Base-by-base conservation (phyloP, 2,113 vertebrate genomes). In the Saimiri boliviensis region DNA sequence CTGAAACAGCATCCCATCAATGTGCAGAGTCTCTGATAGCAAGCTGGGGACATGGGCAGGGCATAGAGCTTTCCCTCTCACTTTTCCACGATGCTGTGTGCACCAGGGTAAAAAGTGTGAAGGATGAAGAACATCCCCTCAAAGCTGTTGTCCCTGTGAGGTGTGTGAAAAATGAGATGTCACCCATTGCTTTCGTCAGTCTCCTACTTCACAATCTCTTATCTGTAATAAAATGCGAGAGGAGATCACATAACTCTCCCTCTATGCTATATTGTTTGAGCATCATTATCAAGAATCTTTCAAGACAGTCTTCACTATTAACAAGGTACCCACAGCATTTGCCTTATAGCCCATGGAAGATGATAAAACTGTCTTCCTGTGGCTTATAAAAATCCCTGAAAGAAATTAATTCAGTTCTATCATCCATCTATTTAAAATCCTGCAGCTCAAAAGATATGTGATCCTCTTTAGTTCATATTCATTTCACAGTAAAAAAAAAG, bases 121-220 rank as follows among this genome's bases (percentile, higher is more conserved):
- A 89, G 96, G 93, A 86, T 42, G 19, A 40, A 66, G n/a, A 73
- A 35, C 7, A 30, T 42, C 42, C 19, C 76, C 32, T n/a, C 76
- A 90, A 87, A 45, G 92, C 92, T 42, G 8, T 6, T 42, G 68
- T 47, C 35, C 86, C 54, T 86, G 21, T 7, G 70, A 96, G n/a
- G 71, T 3, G 1, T 40, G 1, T 87, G 80, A 95, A 80, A 93
- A 83, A 91, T 56, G 80, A 86, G 17, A 11, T 63, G 49, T 66
- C 89, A 84, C 30, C n/a, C 56, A 35, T 5, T 30, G 37, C 52
- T 71, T 80, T 56, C 76, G 25, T 63, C 80, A 83, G 49, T 25
- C 70, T 60, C 94, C 85, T 79, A 81, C 56, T 93, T 97, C 92
- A 93, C 58, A 74, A 42, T 91, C 74, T 89, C 87, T 58, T 95